A percentile compares a stretch with the other conserved stretches of the same genome.
Conservation (phyloP, 2,113 vertebrate genomes). For the Clarias gariepinus region DNA sequence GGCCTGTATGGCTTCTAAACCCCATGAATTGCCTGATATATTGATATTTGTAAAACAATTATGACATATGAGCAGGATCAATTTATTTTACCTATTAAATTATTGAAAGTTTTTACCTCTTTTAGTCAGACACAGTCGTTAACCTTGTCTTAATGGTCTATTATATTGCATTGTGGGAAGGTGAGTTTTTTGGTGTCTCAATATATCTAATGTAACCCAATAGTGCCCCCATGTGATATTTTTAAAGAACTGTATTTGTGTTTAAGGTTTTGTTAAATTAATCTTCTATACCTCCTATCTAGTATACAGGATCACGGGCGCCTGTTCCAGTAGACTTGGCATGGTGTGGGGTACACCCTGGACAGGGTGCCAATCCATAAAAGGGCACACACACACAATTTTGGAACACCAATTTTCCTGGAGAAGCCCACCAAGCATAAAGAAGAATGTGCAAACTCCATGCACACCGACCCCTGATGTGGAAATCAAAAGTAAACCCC, state of each 20-base stretch:
- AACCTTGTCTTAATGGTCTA: not conserved
- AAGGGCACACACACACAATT: too few relatives aligned
- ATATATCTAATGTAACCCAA: slow-evolving; percentile 23
- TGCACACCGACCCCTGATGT: too few relatives aligned
- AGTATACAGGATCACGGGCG: too few relatives aligned
- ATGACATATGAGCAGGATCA: not conserved
- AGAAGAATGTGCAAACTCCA: too few relatives aligned
- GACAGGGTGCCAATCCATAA: too few relatives aligned
- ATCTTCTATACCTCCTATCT: too few relatives aligned
- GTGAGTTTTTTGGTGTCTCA: slow-evolving; percentile 9
- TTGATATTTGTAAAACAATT: not conserved
- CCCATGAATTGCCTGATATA: not conserved
- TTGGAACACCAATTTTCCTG: too few relatives aligned
- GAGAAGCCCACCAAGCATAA: too few relatives aligned
- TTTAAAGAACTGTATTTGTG: not conserved
- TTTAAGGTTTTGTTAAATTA: not conserved
- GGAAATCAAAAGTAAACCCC: too few relatives aligned
- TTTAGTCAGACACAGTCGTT: slow-evolving; percentile 31
- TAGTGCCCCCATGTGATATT: slow-evolving; percentile 56
- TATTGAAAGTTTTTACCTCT: not conserved
- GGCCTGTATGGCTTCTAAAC: not conserved
- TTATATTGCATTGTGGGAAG: slow-evolving; percentile 47
- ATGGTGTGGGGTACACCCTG: too few relatives aligned
- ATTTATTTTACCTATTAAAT: not conserved
- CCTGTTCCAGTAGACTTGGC: too few relatives aligned